Evolutionary conservation across 2,797 vertebrate species (phyloP).

Genomic region (Mus spretus): DNA sequence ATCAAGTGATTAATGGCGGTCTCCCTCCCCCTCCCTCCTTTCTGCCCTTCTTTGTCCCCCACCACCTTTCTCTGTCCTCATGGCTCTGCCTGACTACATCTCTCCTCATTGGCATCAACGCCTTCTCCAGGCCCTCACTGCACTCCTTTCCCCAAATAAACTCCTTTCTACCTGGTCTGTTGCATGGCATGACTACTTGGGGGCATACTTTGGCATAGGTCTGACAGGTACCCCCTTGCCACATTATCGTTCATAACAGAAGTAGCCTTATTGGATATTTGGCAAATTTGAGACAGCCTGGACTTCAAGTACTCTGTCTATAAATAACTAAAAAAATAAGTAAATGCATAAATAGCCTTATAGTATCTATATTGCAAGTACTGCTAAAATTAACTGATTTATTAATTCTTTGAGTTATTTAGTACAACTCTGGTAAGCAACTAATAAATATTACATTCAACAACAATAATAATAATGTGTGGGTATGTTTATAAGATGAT

Average conservation of each 20-base stretch:
- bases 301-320: background rate
- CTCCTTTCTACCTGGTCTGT: background rate
- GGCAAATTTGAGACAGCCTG: background rate
- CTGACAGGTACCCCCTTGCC: background rate
- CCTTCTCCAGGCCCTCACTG: background rate
- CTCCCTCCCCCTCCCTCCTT: background rate
- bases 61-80: background rate
- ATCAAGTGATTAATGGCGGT: background rate
- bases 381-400: background rate
- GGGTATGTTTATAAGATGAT: background rate
- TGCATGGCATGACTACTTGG: background rate
- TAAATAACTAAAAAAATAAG: background rate
- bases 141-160: background rate
- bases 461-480: background rate
- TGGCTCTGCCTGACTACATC: background rate
- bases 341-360: background rate
- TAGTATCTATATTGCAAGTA: background rate
- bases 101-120: background rate
- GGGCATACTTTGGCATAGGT: background rate
- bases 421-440: background rate
- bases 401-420: background rate
- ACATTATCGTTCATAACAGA: background rate
- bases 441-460: conserved; percentile 7
- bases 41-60: background rate
- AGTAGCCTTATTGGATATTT: background rate